phyloP scores from a whole-genome alignment of 2,888 invertebrate species.

The Netelia fuscicornis region DNA sequence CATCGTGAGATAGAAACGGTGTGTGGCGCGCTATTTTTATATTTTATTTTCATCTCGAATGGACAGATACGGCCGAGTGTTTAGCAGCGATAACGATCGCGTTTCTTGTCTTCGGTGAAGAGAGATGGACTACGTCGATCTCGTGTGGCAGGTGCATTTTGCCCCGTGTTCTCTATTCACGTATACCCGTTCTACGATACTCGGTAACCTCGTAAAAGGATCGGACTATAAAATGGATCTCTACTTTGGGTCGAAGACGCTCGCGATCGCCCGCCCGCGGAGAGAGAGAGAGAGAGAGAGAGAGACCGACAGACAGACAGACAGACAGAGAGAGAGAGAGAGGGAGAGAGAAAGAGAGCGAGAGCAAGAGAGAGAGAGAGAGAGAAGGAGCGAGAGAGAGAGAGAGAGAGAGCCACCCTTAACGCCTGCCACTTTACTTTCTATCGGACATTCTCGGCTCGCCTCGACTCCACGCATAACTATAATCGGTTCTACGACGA shows the following conservation, averaged over 20 bases:
- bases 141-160: slow-evolving; percentile 58
- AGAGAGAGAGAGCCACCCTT: slow-evolving; percentile 23
- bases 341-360: background rate
- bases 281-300: too few relatives aligned
- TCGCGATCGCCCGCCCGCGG: slow-evolving; percentile 19
- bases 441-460: slow-evolving; percentile 35
- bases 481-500: slow-evolving; percentile 1
- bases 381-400: too few relatives aligned
- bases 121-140: slow-evolving; percentile 20
- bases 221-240: slow-evolving; percentile 29
- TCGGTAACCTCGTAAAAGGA: slow-evolving; percentile 13
- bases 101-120: slow-evolving; percentile 25
- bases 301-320: too few relatives aligned
- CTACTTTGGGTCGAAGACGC: background rate
- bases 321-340: too few relatives aligned
- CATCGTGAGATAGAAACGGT: background rate
- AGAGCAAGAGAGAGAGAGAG: too few relatives aligned
- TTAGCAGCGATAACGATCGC: slow-evolving; percentile 53
- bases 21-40: slow-evolving; percentile 19
- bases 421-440: slow-evolving; percentile 55
- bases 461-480: background rate
- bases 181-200: background rate
- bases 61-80: slow-evolving; percentile 41
- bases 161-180: background rate
- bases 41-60: slow-evolving; percentile 11